Evolutionary conservation across 2,113 vertebrate species (phyloP), one percentile per base, ranked within the genome.

Genomic region (Sporophila hypoxantha): DNA sequence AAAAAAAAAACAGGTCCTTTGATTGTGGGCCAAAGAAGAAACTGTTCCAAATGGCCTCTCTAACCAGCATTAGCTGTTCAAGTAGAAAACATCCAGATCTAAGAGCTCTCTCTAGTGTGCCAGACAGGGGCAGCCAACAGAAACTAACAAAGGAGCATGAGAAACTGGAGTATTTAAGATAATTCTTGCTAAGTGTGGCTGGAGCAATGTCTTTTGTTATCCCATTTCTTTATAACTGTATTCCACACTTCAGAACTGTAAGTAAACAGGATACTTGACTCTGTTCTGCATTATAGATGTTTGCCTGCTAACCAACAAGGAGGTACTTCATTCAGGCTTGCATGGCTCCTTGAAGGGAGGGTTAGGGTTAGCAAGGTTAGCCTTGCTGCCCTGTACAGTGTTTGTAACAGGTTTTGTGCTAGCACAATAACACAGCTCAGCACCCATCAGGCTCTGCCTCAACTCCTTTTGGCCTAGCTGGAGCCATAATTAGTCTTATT

Each of bases 1-100:
- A 77, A 56, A 46, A 71, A 67, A 55, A 57, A 37, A 6, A 0
- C 36, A 83, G 49, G 46, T 83, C 61, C 37, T 93, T 92, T 95
- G 92, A 91, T 78, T 89, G 50, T 71, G 37, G 83, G 80, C 94
- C 93, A 93, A 75, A 68, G 73, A 85, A 67, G 46, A 89, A 93
- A 78, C n/a, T 57, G 49, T 71, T 94, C 74, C 88, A 95, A 83
- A 92, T 30, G 55, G 44, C 69, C 85, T 57, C 61, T 87, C 57
- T 77, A 93, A 88, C 44, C n/a, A 65, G 37, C 37, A 68, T 68
- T 68, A 81, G 39, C 29, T 34, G 74, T 19, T 92, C 57, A 86
- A 88, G 86, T 19, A 83, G 83, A 83, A 92, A 92, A 74, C 37
- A 34, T 32, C 56, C 29, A 67, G 36, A 71, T 75, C 61, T 87